Evolutionary conservation across 2,113 vertebrate genomes (phyloP), one percentile per base, ranked within the genome.

Genomic region (Anseranas semipalmata): DNA sequence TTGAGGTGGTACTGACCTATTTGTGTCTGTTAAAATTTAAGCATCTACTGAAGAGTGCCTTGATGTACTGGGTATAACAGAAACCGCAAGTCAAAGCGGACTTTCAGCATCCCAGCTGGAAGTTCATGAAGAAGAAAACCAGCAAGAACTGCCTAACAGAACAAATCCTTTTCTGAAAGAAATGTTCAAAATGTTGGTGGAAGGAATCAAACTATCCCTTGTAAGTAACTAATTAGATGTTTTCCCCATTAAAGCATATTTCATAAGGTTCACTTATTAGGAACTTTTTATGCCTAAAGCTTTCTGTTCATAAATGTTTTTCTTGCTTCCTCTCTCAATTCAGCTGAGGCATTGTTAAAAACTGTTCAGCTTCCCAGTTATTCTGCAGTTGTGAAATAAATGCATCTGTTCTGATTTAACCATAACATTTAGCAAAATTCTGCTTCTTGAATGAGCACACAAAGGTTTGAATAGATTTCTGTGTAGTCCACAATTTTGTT

Each of bases 101-200:
- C 93, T 96, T 89, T 97, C 98, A 41, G 89, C 97, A 73, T 98
- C 98, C 32, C 98, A 97, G 66, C 63, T 94, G 60, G 99, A 99
- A 93, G 96, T 90, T 59, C 96, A 97, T 2, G 99, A 99, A 39
- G 99, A 99, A 43, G 96, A 98, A 53, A 95, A 94, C 86, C 97
- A 97, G 33, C 87, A 97, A 48, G 98, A 98, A 6, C 96, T 98
- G 4, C 97, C 96, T 39, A 98, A 90, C 37, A 97, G 96, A 97
- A 98, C 97, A 96, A 99, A 98, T 93, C 98, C 98, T 95, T 99
- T 99, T 96, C 98, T 99, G 95, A 99, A 98, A 96, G 99, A 99
- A 96, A 97, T 99, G 93, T 97, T 99, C 52, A 98, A 97, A 53
- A 98, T 99, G 75, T 98, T 99, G 98, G 97, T 99, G 96, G 99